Conservation (phyloP, 1,140 invertebrate genomes). For the Maniola jurtina region DNA sequence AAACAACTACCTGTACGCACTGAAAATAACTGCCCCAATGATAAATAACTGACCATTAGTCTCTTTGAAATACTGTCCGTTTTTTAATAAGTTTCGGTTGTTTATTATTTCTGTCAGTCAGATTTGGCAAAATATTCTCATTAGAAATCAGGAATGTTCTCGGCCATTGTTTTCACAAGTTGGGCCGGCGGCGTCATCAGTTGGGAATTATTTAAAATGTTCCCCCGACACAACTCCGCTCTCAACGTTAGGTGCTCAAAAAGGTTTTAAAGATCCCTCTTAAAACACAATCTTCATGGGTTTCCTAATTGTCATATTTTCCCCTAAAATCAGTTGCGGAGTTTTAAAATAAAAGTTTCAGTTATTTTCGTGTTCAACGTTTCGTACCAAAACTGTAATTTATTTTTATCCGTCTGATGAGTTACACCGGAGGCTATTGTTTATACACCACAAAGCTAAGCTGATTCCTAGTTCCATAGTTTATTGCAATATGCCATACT, state of each 20-base stretch:
- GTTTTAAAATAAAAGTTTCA: background rate
- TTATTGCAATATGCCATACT: no score
- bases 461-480: no score
- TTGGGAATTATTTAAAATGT: conserved; percentile 65
- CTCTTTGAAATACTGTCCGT: background rate
- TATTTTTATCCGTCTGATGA: no score
- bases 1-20: no score
- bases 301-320: background rate
- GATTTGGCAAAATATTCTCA: conserved; percentile 39
- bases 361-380: background rate
- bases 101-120: conserved; percentile 2
- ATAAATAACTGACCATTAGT: background rate
- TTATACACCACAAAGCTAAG: no score
- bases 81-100: conserved; percentile 4
- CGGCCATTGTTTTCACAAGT: conserved; percentile 60
- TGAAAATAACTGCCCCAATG: no score
- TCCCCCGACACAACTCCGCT: conserved; percentile 24
- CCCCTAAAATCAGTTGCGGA: background rate
- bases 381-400: no score
- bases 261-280: conserved; percentile 27
- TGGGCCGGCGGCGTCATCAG: conserved; percentile 56
- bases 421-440: no score
- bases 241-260: conserved; percentile 48
- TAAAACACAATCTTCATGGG: conserved; percentile 19
- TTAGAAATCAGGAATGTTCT: conserved; percentile 68